Conservation (phyloP, 2,797 vertebrate genomes). For the Notamacropus eugenii region DNA sequence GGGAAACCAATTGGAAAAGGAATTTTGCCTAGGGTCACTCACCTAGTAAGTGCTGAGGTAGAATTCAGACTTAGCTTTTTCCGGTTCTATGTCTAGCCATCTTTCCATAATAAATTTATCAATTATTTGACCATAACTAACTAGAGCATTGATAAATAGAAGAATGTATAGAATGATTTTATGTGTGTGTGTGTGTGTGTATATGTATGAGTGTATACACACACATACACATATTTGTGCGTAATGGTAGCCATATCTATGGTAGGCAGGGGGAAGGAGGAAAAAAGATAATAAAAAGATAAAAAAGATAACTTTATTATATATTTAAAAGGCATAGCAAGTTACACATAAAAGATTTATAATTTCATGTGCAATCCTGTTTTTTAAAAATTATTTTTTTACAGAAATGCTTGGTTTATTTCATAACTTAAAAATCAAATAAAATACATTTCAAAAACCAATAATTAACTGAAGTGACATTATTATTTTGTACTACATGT, state of each 20-base stretch:
- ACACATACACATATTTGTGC: not conserved
- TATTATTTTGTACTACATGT: not conserved
- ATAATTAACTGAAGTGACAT: not conserved
- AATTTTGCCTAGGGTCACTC: not conserved
- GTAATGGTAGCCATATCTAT: not conserved
- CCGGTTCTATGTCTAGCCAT: not conserved
- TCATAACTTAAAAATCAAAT: conserved; percentile 35
- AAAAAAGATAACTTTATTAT: not conserved
- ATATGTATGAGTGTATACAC: not conserved
- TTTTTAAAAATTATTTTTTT: not conserved
- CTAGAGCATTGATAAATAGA: not conserved
- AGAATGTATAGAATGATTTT: not conserved
- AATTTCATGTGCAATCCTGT: not conserved
- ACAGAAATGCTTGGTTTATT: not conserved
- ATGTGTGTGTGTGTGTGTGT: not conserved
- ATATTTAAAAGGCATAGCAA: not conserved
- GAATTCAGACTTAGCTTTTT: not conserved
- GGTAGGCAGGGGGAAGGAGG: not conserved
- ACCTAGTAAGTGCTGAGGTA: not conserved
- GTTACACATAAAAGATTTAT: not conserved
- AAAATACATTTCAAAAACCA: conserved; percentile 3
- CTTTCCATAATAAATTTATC: not conserved
- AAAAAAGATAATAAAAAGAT: too few species aligned
- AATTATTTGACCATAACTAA: not conserved
- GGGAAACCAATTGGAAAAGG: not conserved